Percentiles rank a stretch among this genome's conserved stretches.
Conservation (phyloP, 2,888 invertebrate species). For the Sepioteuthis lessoniana region DNA sequence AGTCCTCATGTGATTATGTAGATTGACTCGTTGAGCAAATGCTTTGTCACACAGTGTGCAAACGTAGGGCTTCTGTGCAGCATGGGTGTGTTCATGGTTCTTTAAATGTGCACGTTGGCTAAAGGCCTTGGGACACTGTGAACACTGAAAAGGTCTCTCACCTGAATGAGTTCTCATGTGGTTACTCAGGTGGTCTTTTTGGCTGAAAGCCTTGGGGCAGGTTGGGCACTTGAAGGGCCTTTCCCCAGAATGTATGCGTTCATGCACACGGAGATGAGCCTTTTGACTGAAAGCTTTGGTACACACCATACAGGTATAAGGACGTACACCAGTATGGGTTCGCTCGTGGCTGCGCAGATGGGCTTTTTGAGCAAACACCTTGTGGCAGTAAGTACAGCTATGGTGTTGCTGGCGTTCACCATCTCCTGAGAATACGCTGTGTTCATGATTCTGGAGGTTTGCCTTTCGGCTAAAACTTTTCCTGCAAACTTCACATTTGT, state of each 20-base stretch:
- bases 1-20: constrained; percentile 36
- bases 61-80: constrained; percentile 1
- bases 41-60: constrained; percentile 45
- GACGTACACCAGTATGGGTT: constrained; percentile 36
- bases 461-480: constrained; percentile 39
- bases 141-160: constrained; percentile 36
- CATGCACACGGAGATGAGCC: constrained; percentile 42
- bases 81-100: constrained; percentile 43
- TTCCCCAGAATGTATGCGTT: constrained; percentile 34
- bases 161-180: constrained; percentile 45
- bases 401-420: constrained; percentile 34
- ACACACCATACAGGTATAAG: constrained; percentile 20
- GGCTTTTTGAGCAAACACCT: constrained; percentile 45
- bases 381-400: constrained; percentile 43
- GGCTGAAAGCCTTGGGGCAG: constrained; percentile 43
- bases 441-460: constrained; percentile 44
- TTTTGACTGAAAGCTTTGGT: constrained; percentile 23
- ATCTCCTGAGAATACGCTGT: constrained; percentile 36
- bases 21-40: constrained; percentile 36
- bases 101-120: constrained; percentile 40
- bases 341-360: constrained; percentile 39
- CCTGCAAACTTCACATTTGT: constrained; percentile 34
- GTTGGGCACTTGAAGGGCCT: constrained; percentile 37
- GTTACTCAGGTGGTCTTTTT: constrained; percentile 43
- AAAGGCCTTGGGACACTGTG: constrained; percentile 24